Evolutionary conservation across 1,140 invertebrate genomes (phyloP).

Genomic region (Euura lappo): DNA sequence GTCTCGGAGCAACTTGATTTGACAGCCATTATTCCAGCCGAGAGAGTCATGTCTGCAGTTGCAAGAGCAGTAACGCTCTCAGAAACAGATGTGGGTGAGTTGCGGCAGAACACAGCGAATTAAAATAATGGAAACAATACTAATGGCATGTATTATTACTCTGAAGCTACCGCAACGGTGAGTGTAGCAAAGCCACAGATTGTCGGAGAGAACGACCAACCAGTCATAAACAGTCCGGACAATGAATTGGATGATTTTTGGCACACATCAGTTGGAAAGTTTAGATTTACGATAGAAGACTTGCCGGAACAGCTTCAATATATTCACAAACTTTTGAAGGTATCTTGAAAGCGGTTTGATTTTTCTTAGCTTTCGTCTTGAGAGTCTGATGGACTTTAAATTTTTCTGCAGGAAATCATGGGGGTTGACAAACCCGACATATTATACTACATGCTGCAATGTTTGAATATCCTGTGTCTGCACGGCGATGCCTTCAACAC

Average conservation of each 20-base stretch:
- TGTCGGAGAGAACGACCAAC: constrained; percentile 73
- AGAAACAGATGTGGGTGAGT: constrained; percentile 83
- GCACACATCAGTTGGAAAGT: constrained; percentile 91
- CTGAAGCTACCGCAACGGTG: constrained; percentile 65
- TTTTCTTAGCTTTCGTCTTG: not conserved
- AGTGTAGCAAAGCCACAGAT: constrained; percentile 72
- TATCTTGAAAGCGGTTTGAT: constrained; percentile 47
- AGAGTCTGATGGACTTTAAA: not conserved
- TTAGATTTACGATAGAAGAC: constrained; percentile 89
- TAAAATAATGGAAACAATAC: constrained; percentile 13
- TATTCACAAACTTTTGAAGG: constrained; percentile 88
- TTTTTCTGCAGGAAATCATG: constrained; percentile 73
- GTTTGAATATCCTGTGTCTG: constrained; percentile 89
- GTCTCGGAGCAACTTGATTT: constrained; percentile 87
- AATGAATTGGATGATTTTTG: constrained; percentile 84
- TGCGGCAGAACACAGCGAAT: not conserved
- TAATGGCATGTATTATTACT: constrained; percentile 28
- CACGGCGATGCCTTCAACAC: constrained; percentile 92
- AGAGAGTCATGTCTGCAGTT: constrained; percentile 79
- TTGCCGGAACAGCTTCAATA: constrained; percentile 92
- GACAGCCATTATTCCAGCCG: constrained; percentile 81
- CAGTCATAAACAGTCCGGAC: constrained; percentile 68
- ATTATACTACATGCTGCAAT: constrained; percentile 91
- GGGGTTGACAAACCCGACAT: constrained; percentile 89
- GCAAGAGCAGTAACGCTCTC: constrained; percentile 88